Conservation (phyloP, 2,888 invertebrate species). For the Pollenia labialis region DNA sequence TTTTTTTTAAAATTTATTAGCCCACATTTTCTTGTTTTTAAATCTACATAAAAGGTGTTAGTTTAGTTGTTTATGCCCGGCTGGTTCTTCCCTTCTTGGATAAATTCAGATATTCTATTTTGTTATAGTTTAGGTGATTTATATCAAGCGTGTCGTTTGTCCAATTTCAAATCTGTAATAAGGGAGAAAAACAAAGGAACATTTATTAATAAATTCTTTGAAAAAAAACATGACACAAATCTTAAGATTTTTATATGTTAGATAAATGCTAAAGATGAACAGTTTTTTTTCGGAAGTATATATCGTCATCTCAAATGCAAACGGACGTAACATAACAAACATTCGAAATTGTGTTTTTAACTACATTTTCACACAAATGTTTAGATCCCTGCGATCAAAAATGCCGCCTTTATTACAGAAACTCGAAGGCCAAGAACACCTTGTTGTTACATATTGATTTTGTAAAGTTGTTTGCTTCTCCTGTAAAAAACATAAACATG, state of each 20-base stretch:
- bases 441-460: no score
- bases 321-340: no score
- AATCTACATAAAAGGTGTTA: constrained; percentile 7
- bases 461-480: no score
- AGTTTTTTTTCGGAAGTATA: no score
- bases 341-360: no score
- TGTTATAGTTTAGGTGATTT: constrained; percentile 24
- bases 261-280: neutral
- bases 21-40: constrained; percentile 23
- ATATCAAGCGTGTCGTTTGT: constrained; percentile 50
- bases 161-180: constrained; percentile 68
- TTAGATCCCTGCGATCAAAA: no score
- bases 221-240: neutral
- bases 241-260: neutral
- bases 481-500: no score
- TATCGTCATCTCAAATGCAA: no score
- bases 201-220: constrained; percentile 41
- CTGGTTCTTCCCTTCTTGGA: neutral
- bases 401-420: no score
- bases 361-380: no score
- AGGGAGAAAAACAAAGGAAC: constrained; percentile 13
- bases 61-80: neutral
- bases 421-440: no score
- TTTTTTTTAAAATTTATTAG: constrained; percentile 45
- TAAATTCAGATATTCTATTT: constrained; percentile 1